These are phyloP conservation scores for Lithophane ornitopus DNA, from an alignment of 2,888 invertebrate species.

Conservation along the genomic window DNA sequence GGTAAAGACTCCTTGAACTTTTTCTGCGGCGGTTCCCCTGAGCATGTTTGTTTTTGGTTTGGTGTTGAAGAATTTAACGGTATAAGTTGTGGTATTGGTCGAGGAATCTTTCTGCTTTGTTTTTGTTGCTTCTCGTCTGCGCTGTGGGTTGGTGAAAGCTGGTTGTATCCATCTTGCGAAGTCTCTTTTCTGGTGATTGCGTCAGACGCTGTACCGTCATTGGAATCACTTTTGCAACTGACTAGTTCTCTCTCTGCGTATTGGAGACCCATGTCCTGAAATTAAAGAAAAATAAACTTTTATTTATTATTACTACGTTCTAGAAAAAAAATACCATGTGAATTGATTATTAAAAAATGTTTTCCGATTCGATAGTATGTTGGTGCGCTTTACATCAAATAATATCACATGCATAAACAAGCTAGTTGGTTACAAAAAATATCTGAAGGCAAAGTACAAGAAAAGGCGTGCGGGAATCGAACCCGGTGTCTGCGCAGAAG, in stretches of 20 bases:
- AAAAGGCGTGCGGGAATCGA: slow-evolving; percentile 22
- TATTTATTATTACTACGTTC: neutral
- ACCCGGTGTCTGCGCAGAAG: slow-evolving; percentile 11
- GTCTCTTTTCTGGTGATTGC: slow-evolving; percentile 73
- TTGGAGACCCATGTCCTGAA: slow-evolving; percentile 87
- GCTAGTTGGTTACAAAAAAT: slow-evolving; percentile 10
- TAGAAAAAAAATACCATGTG: neutral
- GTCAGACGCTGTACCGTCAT: slow-evolving; percentile 79
- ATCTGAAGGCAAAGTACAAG: neutral
- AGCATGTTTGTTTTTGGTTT: slow-evolving; percentile 80
- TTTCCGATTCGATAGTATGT: neutral
- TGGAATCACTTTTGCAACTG: slow-evolving; percentile 86
- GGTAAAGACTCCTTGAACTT: slow-evolving; percentile 81
- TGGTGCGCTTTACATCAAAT: neutral
- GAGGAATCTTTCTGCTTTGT: slow-evolving; percentile 83
- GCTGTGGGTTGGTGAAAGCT: slow-evolving; percentile 72
- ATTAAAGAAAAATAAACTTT: slow-evolving; percentile 65
- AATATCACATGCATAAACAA: slow-evolving; percentile 16
- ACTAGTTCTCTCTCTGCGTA: slow-evolving; percentile 83
- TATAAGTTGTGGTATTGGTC: slow-evolving; percentile 94
- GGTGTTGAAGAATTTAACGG: slow-evolving; percentile 91
- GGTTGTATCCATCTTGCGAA: slow-evolving; percentile 72
- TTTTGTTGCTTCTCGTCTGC: slow-evolving; percentile 80
- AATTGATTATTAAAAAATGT: neutral
- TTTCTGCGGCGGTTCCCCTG: slow-evolving; percentile 85